Conservation (phyloP, 2,797 vertebrate species). For the Bucorvus abyssinicus region DNA sequence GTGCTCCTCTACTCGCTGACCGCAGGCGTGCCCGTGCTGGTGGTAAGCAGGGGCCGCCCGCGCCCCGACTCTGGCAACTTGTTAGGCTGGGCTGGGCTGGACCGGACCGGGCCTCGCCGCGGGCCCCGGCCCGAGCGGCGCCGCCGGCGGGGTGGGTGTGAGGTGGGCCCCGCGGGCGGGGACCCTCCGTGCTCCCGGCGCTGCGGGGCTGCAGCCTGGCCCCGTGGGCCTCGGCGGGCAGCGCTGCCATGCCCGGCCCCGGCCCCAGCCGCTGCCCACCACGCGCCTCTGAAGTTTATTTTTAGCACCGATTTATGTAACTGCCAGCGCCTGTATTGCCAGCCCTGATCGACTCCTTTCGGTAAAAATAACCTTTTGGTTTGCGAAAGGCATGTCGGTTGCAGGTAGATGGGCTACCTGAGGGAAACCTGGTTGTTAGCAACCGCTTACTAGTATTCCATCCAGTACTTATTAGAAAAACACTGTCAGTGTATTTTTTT, state of each 20-base stretch:
- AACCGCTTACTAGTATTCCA: background rate
- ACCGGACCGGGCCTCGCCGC: background rate
- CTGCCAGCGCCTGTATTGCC: background rate
- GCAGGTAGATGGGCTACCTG: background rate
- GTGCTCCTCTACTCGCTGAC: slow-evolving; percentile 90
- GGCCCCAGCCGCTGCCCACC: background rate
- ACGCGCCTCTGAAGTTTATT: slow-evolving; percentile 23
- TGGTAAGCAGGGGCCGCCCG: slow-evolving; percentile 81
- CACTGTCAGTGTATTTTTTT: background rate
- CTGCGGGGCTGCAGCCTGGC: background rate
- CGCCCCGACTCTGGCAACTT: background rate
- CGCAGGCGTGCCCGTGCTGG: slow-evolving; percentile 88
- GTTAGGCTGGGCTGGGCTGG: background rate
- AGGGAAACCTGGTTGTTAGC: background rate
- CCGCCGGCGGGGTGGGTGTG: background rate
- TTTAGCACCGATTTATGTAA: slow-evolving; percentile 54
- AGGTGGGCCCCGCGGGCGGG: background rate
- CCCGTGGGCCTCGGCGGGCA: background rate
- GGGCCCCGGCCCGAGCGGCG: background rate
- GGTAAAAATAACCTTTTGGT: background rate
- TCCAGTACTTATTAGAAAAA: background rate
- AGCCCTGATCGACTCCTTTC: background rate
- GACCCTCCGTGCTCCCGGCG: background rate
- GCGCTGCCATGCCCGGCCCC: background rate
- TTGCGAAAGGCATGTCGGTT: background rate